These are phyloP conservation scores for Stenodema calcarata DNA, from an alignment of 2,888 invertebrate species.

Conservation along the genomic window DNA sequence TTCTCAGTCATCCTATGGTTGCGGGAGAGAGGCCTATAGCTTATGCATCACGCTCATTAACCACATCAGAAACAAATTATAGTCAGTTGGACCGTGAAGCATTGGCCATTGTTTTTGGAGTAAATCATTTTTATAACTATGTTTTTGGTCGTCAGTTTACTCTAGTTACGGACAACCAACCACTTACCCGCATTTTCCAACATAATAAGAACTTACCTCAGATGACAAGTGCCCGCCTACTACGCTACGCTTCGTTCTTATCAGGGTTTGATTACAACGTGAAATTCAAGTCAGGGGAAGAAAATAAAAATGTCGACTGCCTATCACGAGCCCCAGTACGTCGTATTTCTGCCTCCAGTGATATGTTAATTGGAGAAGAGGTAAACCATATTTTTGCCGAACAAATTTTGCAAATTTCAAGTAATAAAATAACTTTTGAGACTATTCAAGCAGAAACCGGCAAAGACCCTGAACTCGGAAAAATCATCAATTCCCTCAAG, in stretches of 20 bases:
- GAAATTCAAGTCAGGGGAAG: not conserved
- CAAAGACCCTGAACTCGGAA: conserved; percentile 21
- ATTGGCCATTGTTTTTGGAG: conserved; percentile 33
- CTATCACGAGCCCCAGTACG: conserved; percentile 6
- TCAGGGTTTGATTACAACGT: conserved; percentile 50
- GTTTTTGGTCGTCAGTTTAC: not conserved
- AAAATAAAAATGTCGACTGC: conserved; percentile 30
- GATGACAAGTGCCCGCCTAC: conserved; percentile 33
- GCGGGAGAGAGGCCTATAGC: conserved; percentile 43
- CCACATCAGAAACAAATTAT: conserved; percentile 58
- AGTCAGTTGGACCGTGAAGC: conserved; percentile 54
- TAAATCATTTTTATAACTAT: not conserved
- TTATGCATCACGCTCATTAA: conserved; percentile 57
- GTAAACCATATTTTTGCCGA: conserved; percentile 14
- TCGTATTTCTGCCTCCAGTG: not conserved
- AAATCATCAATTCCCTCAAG: not conserved
- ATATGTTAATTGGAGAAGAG: not conserved
- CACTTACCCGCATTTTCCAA: conserved; percentile 32
- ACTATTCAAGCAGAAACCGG: conserved; percentile 10
- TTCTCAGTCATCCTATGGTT: conserved; percentile 47
- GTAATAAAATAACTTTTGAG: not conserved
- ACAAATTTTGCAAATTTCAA: conserved; percentile 43
- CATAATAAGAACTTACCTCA: conserved; percentile 33
- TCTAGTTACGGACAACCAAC: conserved; percentile 46
- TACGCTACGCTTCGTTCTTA: conserved; percentile 44